Evolutionary conservation across 2,797 vertebrate genomes (phyloP), one percentile per base, ranked within the genome.

Genomic region (Discoglossus pictus): DNA sequence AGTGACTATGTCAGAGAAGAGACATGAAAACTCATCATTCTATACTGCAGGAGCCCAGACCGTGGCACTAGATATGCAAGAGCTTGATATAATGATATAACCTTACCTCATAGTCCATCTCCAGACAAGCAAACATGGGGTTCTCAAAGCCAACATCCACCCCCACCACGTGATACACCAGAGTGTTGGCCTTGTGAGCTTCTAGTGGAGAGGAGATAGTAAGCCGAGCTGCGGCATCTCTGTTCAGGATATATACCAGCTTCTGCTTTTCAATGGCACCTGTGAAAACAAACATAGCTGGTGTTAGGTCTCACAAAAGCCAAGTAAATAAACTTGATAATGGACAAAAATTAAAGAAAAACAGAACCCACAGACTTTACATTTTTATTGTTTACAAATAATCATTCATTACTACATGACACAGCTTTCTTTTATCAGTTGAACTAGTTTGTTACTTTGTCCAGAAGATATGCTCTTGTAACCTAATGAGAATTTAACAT

Each of bases 231-330:
- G 97, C 97, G 13, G 97, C 97, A 21, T 99, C 97, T 86, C 97
- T 93, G 84, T 99, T 99, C 71, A 99, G 86, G 59, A 99, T 99
- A 65, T 99, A 99, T 1, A 99, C 97, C 82, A 99, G 79, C 79
- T 99, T 99, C 90, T 99, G 97, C 72, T 99, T 99, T 77, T 99
- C 97, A 53, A 95, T 98, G 0, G 97, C 97, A 79, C 97, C 97
- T 99, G 42, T 1, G 60, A 21, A 1, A 2, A 44, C 0, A n/a
- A 20, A 46, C 18, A 1, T n/a, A 21, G 2, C 24, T 3, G 12
- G 2, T 0, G 35, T 0, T n/a, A 4, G 8, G 8, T 31, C 27
- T 8, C 27, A 31, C 8, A 8, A 31, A 31, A 31, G n/a, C n/a
- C n/a, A n/a, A n/a, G n/a, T n/a, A n/a, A n/a, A n/a, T n/a, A n/a